phyloP scores from a whole-genome alignment of 2,113 vertebrate species.

The Antechinus flavipes region DNA sequence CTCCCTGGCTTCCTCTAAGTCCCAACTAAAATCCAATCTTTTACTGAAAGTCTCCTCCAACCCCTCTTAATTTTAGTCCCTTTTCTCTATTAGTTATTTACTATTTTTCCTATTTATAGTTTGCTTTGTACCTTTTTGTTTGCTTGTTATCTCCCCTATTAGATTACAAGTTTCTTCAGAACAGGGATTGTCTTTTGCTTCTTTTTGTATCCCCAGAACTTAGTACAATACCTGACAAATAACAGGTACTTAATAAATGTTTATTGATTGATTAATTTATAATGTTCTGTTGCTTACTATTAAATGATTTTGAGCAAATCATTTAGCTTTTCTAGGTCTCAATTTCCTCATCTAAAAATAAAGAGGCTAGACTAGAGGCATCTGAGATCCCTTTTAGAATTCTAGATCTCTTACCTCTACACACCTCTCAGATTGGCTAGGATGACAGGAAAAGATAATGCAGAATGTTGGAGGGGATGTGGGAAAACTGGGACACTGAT shows the following conservation, averaged over 20 bases:
- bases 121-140: background rate
- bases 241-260: background rate
- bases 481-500: too few species aligned
- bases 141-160: background rate
- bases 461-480: too few species aligned
- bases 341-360: background rate
- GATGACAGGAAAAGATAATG: too few species aligned
- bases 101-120: background rate
- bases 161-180: background rate
- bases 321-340: background rate
- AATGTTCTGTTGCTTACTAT: background rate
- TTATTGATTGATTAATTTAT: background rate
- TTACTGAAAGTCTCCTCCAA: too few species aligned
- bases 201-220: background rate
- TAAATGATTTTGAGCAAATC: background rate
- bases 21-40: too few species aligned
- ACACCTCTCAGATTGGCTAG: too few species aligned
- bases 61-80: background rate
- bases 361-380: background rate
- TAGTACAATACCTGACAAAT: background rate
- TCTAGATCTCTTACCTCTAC: background rate
- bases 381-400: background rate
- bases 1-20: too few species aligned
- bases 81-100: background rate
- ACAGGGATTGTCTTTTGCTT: background rate